Evolutionary conservation across 2,888 invertebrate genomes (phyloP).

Genomic region (Trichogramma evanescens): DNA sequence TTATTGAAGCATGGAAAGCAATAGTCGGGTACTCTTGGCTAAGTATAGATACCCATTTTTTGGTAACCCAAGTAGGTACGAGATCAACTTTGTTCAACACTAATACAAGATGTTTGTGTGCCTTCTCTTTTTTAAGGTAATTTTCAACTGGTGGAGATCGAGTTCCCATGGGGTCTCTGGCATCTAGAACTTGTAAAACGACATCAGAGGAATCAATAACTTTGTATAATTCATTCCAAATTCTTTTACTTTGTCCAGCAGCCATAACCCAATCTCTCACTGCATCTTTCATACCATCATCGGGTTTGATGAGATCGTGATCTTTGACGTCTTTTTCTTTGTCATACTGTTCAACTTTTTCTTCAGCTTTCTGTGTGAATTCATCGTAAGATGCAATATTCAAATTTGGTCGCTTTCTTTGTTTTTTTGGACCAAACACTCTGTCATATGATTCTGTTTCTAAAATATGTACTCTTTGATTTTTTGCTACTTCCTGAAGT

Average conservation of each 20-base stretch:
- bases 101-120: constrained; percentile 95
- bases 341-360: constrained; percentile 70
- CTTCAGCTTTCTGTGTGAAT: constrained; percentile 65
- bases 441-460: constrained; percentile 92
- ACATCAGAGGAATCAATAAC: constrained; percentile 99
- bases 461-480: constrained; percentile 85
- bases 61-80: constrained; percentile 96
- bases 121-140: constrained; percentile 87
- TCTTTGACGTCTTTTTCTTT: constrained; percentile 65
- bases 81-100: constrained; percentile 95
- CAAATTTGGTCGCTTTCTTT: constrained; percentile 82
- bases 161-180: constrained; percentile 94
- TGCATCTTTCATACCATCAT: constrained; percentile 70
- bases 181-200: constrained; percentile 90
- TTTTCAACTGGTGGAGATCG: constrained; percentile 83
- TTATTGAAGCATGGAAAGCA: constrained; percentile 97
- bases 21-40: constrained; percentile 94
- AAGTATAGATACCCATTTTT: constrained; percentile 92
- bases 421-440: constrained; percentile 92
- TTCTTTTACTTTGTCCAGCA: constrained; percentile 92
- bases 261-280: constrained; percentile 90
- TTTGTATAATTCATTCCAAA: constrained; percentile 99
- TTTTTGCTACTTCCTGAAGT: constrained; percentile 84
- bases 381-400: constrained; percentile 71
- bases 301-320: constrained; percentile 73